Evolutionary conservation across 1,140 invertebrate species (phyloP), one percentile per base, ranked within the genome.

Genomic region (Nylanderia fulva): DNA sequence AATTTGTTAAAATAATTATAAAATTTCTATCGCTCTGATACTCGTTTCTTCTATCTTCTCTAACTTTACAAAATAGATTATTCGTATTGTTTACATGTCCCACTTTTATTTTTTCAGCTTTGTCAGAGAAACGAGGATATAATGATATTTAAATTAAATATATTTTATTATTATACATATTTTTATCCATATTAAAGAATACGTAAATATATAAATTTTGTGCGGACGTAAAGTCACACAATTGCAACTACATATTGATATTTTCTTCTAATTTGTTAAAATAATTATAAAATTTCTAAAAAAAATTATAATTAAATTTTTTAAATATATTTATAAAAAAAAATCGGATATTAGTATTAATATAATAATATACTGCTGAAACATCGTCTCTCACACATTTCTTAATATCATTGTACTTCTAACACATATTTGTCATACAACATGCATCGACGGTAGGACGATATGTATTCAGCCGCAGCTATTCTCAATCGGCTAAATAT

Each of bases 401-500:
- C 21, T 54, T 5, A 6, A 3, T 54, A n/a, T n/a, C 2, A 52
- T 15, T 39, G 8, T 39, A 27, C n/a, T 18, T 29, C 15, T 13
- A 27, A 9, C 24, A n/a, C n/a, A n/a, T n/a, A 29, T 15, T 13
- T 15, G 9, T 66, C 42, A 33, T n/a, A 42, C 9, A 24, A 24
- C 15, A 61, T n/a, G 75, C 52, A 74, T 74, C n/a, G 24, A 29
- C 24, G 1, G 21, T 79, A 9, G n/a, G 29, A 56, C 64, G 29
- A 27, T 64, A 15, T 42, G 75, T 64, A 48, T 54, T 52, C 21
- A 33, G 33, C 4, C 54, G 8, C 21, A 54, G 29, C 13, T 58
- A 27, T 13, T 82, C 66, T 24, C 36, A 58, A 36, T 45, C 52
- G 24, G 36, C 54, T 72, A 82, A 82, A 82, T 82, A 82, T 82